Base-by-base conservation (phyloP, 2,797 vertebrate genomes). In the Trematomus bernacchii region DNA sequence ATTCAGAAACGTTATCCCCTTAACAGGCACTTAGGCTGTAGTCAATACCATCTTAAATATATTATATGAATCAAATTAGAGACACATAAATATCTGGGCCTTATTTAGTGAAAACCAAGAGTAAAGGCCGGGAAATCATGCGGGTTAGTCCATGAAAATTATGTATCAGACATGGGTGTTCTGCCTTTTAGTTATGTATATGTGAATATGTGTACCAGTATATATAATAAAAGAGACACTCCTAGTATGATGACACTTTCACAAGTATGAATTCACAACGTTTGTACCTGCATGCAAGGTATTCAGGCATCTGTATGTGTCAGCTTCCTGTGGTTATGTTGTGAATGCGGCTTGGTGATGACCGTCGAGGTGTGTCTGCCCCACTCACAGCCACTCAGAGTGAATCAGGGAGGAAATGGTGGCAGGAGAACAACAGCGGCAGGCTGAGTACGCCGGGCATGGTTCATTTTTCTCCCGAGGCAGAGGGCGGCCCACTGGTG, bases 341-440 rank as follows among this genome's bases (percentile, higher is more conserved):
- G 58, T 48, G 61, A 78, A 54, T 4, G 51, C 14, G 33, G 72
- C 19, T 9, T 42, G 33, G 40, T 2, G 61, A 66, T 57, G 68
- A 55, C 71, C 40, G 37, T 40, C 1, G 66, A 87, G 91, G 90
- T 86, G 91, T 89, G 89, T 85, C 88, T 43, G 44, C 71, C 84
- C 75, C 79, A 86, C 88, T 84, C 86, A 84, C 69, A 67, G 71
- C 52, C 79, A 51, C 76, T 88, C 79, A 14, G 62, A 71, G 86
- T 93, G 90, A 93, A 93, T 93, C 91, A 92, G 87, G 79, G 79
- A 90, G 89, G 88, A 91, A 91, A 91, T 80, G 74, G 84, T 77
- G 59, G 84, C 82, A 73, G 76, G 57, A 80, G 87, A 89, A 88
- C 80, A 89, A 79, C 86, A 59, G 62, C 76, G 33, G 81, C 73